Percentiles rank a stretch among this genome's conserved stretches.
Conservation (phyloP, 1,140 invertebrate genomes). For the Macrosteles quadrilineatus region DNA sequence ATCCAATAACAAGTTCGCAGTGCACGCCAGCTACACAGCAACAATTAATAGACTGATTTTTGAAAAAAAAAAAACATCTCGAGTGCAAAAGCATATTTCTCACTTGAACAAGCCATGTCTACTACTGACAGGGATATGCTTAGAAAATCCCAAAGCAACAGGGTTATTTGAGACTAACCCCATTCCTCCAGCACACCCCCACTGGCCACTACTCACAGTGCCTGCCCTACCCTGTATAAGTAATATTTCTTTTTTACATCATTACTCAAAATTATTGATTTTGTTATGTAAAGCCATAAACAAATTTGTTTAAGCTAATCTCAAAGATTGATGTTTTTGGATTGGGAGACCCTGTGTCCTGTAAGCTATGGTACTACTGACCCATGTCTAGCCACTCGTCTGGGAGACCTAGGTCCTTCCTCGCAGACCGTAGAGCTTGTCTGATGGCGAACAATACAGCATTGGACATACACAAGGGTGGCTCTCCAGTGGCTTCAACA, state of each 20-base stretch:
- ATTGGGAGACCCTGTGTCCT: neutral
- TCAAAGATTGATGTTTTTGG: neutral
- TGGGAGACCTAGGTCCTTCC: slow-evolving; percentile 56
- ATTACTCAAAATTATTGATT: neutral
- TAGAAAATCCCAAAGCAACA: no score
- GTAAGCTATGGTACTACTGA: slow-evolving; percentile 42
- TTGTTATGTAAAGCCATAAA: neutral
- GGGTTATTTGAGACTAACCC: no score
- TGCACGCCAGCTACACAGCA: no score
- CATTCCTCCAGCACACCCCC: no score
- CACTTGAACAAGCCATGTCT: no score
- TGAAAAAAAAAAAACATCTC: no score
- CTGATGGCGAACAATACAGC: slow-evolving; percentile 69
- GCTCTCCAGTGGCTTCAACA: slow-evolving; percentile 73
- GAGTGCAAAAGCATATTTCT: no score
- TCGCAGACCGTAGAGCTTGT: slow-evolving; percentile 66
- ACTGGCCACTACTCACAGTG: no score
- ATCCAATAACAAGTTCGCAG: no score
- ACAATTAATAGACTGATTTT: no score
- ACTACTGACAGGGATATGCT: no score
- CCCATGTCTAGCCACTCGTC: slow-evolving; percentile 52
- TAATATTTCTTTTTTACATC: neutral
- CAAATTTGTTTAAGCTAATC: neutral
- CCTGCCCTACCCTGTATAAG: no score
- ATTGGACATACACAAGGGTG: slow-evolving; percentile 68